Percentiles rank a stretch among this genome's conserved stretches.
Evolutionary conservation across 2,888 invertebrate genomes (phyloP).

Genomic region (Lasioglossum marginatum): DNA sequence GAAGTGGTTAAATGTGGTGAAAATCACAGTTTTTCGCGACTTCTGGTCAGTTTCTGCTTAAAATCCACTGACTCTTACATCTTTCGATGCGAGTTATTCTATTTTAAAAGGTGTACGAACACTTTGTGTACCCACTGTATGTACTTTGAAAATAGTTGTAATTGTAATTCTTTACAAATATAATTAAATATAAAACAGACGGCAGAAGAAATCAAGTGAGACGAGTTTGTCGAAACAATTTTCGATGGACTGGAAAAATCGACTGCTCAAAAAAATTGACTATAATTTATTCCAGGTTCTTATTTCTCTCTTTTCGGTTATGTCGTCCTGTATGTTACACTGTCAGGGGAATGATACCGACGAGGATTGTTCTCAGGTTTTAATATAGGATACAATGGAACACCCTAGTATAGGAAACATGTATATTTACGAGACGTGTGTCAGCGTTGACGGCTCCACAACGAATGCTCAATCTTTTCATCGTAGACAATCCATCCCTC

Average conservation of each 20-base stretch:
- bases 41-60: too few species aligned
- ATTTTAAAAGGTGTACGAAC: too few species aligned
- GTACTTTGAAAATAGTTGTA: background rate
- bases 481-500: background rate
- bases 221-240: background rate
- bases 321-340: background rate
- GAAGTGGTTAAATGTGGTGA: too few species aligned
- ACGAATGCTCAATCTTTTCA: conserved; percentile 15
- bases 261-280: background rate
- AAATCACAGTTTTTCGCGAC: too few species aligned
- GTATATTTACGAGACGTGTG: conserved; percentile 10
- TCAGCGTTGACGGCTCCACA: background rate
- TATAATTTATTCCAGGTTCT: background rate
- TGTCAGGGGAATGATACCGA: background rate
- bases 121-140: too few species aligned
- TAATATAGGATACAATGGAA: conserved; percentile 14
- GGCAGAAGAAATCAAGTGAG: background rate
- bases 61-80: too few species aligned
- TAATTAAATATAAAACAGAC: background rate
- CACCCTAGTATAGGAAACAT: background rate
- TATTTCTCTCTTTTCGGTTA: background rate
- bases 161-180: background rate
- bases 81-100: too few species aligned
- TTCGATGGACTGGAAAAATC: background rate
- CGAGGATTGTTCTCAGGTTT: conserved; percentile 8